Evolutionary conservation across 2,888 invertebrate species (phyloP), one percentile per base, ranked within the genome.

Genomic region (Anthophora plumipes): DNA sequence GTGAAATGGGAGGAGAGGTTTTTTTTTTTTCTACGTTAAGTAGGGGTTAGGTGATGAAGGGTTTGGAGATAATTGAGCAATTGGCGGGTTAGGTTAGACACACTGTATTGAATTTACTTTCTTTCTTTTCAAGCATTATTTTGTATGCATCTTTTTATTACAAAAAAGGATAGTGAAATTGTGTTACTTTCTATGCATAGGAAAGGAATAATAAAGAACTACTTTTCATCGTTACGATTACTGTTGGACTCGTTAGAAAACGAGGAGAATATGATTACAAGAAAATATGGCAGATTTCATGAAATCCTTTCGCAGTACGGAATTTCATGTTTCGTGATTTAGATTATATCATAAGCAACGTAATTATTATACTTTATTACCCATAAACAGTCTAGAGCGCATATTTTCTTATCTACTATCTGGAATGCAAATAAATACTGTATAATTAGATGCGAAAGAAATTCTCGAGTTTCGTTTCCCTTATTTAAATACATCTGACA

Each of bases 331-430:
- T 20, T 60, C 41, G 20, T 20, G 14, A 41, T 20, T 20, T 8
- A 60, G 37, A 20, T 60, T 14, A 50, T n/a, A 50, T 50, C 48
- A 50, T 41, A 20, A 12, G 17, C 39, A 8, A 14, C 0, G 20
- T 41, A 46, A 25, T 46, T 63, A 63, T 31, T 63, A 25, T 46
- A 46, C 46, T 63, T 63, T 46, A 31, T 63, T 11, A 43, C 17
- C 14, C 57, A 31, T 57, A 17, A 46, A n/a, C 20, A 12, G 5
- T 5, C 11, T 11, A 61, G 25, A 46, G 46, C 46, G n/a, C 61
- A 14, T 25, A 46, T 50, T 50, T 50, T 50, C 48, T 17, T 50
- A n/a, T n/a, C 48, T 50, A n/a, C n/a, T 50, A 50, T 50, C 31
- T 31, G 31, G 31, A 31, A 31, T 31, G 31, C 31, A 31, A 31